phyloP scores from a whole-genome alignment of 1,140 invertebrate species.

The Rhagoletis pomonella region DNA sequence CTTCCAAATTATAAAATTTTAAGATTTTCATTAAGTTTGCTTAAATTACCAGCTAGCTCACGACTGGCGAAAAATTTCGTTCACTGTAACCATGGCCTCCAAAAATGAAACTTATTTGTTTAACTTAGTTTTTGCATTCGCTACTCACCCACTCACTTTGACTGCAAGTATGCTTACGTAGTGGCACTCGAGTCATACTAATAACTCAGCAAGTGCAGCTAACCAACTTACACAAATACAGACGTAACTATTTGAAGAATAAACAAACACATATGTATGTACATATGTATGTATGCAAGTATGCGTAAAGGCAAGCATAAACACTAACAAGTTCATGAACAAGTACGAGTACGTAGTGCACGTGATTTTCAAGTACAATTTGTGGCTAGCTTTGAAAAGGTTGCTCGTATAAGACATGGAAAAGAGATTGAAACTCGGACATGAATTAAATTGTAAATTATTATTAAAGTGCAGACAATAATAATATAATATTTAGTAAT shows the following conservation, averaged over 20 bases:
- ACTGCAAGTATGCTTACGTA: background rate
- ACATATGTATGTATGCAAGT: background rate
- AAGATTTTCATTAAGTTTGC: too few species aligned
- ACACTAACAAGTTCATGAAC: constrained; percentile 23
- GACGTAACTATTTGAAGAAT: background rate
- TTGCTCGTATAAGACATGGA: background rate
- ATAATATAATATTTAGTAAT: too few species aligned
- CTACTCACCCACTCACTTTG: background rate
- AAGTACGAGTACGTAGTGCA: background rate
- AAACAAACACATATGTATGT: background rate
- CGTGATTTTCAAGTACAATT: background rate
- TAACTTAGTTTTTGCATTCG: background rate
- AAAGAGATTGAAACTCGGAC: too few species aligned
- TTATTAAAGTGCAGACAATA: background rate
- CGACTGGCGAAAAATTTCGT: too few species aligned
- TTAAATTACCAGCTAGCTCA: too few species aligned
- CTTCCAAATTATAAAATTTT: too few species aligned
- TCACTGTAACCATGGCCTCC: too few species aligned
- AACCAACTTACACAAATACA: background rate
- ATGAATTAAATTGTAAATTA: background rate
- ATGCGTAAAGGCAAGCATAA: background rate
- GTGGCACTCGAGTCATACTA: constrained; percentile 1
- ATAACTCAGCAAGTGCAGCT: background rate
- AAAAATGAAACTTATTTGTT: too few species aligned
- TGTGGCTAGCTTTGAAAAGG: background rate